A percentile compares a stretch with the other conserved stretches of the same genome.
phyloP scores from a whole-genome alignment of 92 coral and sea anemone genomes.

The Palythoa grandiflora region DNA sequence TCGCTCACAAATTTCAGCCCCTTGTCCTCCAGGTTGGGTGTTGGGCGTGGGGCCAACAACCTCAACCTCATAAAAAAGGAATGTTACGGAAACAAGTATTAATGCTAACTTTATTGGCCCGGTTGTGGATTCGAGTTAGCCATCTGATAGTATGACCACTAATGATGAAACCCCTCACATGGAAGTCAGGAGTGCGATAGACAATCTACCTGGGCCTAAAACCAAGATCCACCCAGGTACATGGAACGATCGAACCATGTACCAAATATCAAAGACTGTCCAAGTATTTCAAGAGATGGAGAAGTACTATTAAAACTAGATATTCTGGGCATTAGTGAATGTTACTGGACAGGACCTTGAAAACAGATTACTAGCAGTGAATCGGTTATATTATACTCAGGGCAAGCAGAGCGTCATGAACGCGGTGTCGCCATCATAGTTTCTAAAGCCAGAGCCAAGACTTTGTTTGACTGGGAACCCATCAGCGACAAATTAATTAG shows the following conservation, averaged over 20 bases:
- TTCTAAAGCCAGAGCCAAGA: neutral
- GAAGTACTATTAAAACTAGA: neutral
- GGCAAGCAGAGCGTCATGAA: neutral
- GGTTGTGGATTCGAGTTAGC: neutral
- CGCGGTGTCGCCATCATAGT: neutral
- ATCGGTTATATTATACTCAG: too few species aligned
- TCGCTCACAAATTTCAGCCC: too few species aligned
- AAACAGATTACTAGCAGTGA: too few species aligned
- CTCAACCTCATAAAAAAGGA: too few species aligned
- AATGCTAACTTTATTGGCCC: neutral
- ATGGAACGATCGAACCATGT: conserved; percentile 48
- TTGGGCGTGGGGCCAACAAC: too few species aligned
- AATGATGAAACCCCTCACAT: conserved; percentile 35
- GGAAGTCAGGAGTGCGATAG: conserved; percentile 27
- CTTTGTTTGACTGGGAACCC: neutral
- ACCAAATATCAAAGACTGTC: conserved; percentile 30
- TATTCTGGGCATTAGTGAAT: too few species aligned
- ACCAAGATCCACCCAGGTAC: conserved; percentile 18
- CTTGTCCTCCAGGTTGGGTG: too few species aligned
- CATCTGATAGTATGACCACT: conserved; percentile 38
- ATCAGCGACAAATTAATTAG: neutral
- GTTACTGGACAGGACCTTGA: too few species aligned
- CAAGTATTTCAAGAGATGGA: conserved; percentile 40
- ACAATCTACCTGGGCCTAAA: conserved; percentile 36
- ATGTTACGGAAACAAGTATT: too few species aligned